Evolutionary conservation across 2,888 invertebrate species (phyloP), one percentile per base, ranked within the genome.

Genomic region (Epistrophe grossulariae): DNA sequence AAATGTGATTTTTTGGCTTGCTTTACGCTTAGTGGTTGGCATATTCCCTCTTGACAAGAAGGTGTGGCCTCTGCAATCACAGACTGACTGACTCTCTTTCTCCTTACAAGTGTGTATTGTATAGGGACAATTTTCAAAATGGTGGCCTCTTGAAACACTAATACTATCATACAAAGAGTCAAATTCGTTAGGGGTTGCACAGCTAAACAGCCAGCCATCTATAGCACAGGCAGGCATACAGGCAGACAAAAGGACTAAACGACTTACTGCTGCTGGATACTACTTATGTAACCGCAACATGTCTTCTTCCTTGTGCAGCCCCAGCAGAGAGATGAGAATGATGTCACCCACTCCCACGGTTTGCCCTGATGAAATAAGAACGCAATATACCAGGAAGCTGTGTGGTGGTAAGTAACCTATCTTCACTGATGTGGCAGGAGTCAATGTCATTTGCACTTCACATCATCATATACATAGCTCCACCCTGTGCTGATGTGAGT

Each of bases 11-110:
- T 87, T 87, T 87, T 87, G 87, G 87, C 87, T 87, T 87, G 87
- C 87, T 72, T 87, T 55, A 87, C 87, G 83, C 87, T 87, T 87
- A 87, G 87, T 87, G 87, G 87, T 87, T 87, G 87, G 87, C 83
- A 87, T 79, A 87, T 87, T 87, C 83, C 52, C 79, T 64, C 55
- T 68, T 87, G 87, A 87, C 71, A 83, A 64, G 79, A 71, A 79
- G 87, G 87, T 87, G 87, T 87, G 87, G 83, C 87, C 76, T 87
- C 62, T 24, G 68, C 48, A 55, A 52, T 17, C 43, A 78, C 62
- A 82, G 50, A 62, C 40, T 60, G 19, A 48, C 48, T 68, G 50
- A 74, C 50, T 74, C 64, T 50, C 62, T 62, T 38, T n/a, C 38
- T 50, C 35, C 48, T 28, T 64, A 9, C 38, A 24, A 28, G 66